Evolutionary conservation across 2,888 invertebrate genomes (phyloP), one percentile per base, ranked within the genome.

Genomic region (Allolobophora icterica): DNA sequence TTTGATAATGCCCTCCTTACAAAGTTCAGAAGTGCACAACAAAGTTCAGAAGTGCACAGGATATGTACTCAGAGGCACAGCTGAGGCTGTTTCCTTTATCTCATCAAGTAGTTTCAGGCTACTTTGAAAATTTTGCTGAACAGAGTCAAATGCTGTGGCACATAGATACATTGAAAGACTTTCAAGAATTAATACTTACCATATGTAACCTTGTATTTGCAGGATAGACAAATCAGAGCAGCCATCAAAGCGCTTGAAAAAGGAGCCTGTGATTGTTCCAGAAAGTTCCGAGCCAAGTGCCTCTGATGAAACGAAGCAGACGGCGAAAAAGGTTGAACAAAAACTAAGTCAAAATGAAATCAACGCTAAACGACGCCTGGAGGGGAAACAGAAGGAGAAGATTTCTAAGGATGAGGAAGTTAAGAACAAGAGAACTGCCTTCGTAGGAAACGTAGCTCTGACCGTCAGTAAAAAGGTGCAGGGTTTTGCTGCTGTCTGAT

Each of bases 361-460:
- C 15, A 90, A 91, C 21, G 89, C 91, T 34, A 91, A 89, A 35
- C 38, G 42, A 83, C 89, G 91, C 24, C 24, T 42, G 19, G 91
- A 90, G 35, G 33, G 52, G 24, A 84, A 89, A 45, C 34, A 84
- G 84, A 87, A 89, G 30, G 84, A 89, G 71, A 90, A 91, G 90
- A 91, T 45, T 35, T 38, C 52, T 24, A 91, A 90, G 19, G 71
- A 90, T 24, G 33, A 90, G 0, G 40, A 58, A 38, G 30, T 71
- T 24, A 89, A 91, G 33, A 71, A 91, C 33, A 84, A 35, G 19
- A 42, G 91, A 90, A 91, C 91, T 15, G 35, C 90, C n/a, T 91
- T 91, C 42, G 91, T 91, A 21, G 91, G 91, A 35, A 91, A 91
- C 38, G 71, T 91, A 1, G 90, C 91, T 83, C 58, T 90, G 84